Conservation (phyloP, 2,113 vertebrate species). For the Istiophorus platypterus region DNA sequence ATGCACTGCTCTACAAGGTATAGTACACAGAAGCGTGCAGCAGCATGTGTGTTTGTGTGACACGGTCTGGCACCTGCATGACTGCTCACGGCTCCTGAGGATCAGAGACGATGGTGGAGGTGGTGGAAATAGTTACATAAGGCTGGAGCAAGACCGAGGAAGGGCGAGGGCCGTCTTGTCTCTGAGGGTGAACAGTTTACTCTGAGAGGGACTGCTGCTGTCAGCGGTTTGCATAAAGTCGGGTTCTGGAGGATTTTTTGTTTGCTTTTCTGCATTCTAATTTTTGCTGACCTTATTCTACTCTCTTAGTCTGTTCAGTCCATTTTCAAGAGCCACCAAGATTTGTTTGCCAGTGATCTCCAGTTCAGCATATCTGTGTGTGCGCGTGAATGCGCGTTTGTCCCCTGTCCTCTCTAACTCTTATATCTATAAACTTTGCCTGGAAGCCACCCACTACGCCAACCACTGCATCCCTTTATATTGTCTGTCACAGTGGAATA, state of each 20-base stretch:
- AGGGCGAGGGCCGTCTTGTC: constrained; percentile 19
- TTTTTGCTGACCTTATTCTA: constrained; percentile 41
- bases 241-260: constrained; percentile 45
- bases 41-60: constrained; percentile 40
- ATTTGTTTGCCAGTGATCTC: constrained; percentile 33
- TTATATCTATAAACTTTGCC: background rate
- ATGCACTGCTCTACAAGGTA: constrained; percentile 10
- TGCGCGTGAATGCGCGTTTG: constrained; percentile 6
- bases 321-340: background rate
- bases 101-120: background rate
- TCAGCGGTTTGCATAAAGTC: constrained; percentile 65
- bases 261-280: constrained; percentile 60
- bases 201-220: constrained; percentile 47
- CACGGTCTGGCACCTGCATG: constrained; percentile 39
- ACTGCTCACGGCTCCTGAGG: constrained; percentile 10
- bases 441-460: background rate
- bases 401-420: background rate
- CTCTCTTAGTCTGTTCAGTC: background rate
- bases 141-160: constrained; percentile 6
- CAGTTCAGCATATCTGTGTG: constrained; percentile 49
- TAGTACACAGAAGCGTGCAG: constrained; percentile 5
- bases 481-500: constrained; percentile 31
- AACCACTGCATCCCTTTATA: constrained; percentile 4
- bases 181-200: constrained; percentile 36
- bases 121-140: constrained; percentile 28